A percentile compares a stretch with the other conserved stretches of the same genome.
Evolutionary conservation across 2,797 vertebrate genomes (phyloP).

Genomic region (Vultur gryphus): DNA sequence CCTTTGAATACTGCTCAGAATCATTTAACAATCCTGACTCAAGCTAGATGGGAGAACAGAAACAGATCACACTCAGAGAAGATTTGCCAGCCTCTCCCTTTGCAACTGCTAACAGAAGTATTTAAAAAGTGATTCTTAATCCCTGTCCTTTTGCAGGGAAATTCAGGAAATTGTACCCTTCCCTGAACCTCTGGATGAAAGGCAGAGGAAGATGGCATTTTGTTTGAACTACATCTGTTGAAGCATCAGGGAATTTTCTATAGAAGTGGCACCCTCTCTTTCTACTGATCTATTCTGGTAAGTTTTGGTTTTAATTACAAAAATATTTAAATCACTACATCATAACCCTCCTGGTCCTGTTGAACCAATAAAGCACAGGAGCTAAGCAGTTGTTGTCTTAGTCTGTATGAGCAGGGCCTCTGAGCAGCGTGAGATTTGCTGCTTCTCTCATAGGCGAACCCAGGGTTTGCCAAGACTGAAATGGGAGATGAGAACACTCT

Average conservation of each 20-base stretch:
- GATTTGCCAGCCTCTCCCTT: not conserved
- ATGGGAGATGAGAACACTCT: not conserved
- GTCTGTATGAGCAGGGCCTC: not conserved
- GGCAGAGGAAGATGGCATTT: not conserved
- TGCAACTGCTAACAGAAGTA: not conserved
- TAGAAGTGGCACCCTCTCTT: not conserved
- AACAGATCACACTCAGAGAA: not conserved
- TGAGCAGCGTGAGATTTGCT: not conserved
- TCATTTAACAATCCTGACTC: not conserved
- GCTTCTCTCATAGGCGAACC: not conserved
- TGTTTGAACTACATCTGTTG: not conserved
- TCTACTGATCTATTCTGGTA: not conserved
- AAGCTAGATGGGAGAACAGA: not conserved
- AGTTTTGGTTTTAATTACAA: not conserved
- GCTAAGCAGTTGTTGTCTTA: not conserved
- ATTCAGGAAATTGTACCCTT: not conserved
- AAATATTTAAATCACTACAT: not conserved
- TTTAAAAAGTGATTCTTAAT: not conserved
- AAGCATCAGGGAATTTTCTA: not conserved
- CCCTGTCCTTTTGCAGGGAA: not conserved
- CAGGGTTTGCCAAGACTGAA: not conserved
- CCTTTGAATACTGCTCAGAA: not conserved
- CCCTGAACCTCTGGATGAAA: not conserved
- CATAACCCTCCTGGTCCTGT: not conserved
- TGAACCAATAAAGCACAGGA: not conserved